Evolutionary conservation across 1,140 invertebrate species (phyloP).

Genomic region (Hesperophylax magnus): DNA sequence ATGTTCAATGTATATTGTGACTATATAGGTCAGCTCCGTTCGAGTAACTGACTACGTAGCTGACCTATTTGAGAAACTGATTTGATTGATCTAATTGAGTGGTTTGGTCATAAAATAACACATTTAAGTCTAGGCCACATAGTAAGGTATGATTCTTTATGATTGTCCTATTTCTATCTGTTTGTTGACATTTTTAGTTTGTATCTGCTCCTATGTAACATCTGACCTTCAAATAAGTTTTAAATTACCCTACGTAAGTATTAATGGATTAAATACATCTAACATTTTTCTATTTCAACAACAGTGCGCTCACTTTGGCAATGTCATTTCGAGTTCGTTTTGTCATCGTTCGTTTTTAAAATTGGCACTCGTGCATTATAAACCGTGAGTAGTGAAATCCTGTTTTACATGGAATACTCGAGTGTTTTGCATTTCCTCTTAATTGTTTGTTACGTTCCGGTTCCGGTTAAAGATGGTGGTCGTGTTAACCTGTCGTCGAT

Average conservation of each 20-base stretch:
- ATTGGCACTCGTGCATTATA: no score
- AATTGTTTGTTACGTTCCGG: no score
- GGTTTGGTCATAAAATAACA: background rate
- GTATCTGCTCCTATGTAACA: background rate
- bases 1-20: background rate
- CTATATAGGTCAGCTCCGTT: background rate
- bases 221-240: background rate
- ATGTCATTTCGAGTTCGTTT: no score
- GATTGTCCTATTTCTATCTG: background rate
- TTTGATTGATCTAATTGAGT: conserved; percentile 11
- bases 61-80: background rate
- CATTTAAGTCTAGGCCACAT: background rate
- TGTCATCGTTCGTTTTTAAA: no score
- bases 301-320: no score
- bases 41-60: background rate
- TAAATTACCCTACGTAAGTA: background rate
- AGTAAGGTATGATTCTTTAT: background rate
- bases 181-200: background rate
- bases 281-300: no score
- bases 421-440: no score
- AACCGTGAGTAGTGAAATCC: no score
- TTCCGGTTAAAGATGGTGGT: no score
- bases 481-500: no score
- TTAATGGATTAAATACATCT: no score
- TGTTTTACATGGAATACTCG: no score